These are phyloP conservation scores for Drosophila lacteicornis DNA, from an alignment of 1,140 invertebrate genomes.

Conservation along the genomic window DNA sequence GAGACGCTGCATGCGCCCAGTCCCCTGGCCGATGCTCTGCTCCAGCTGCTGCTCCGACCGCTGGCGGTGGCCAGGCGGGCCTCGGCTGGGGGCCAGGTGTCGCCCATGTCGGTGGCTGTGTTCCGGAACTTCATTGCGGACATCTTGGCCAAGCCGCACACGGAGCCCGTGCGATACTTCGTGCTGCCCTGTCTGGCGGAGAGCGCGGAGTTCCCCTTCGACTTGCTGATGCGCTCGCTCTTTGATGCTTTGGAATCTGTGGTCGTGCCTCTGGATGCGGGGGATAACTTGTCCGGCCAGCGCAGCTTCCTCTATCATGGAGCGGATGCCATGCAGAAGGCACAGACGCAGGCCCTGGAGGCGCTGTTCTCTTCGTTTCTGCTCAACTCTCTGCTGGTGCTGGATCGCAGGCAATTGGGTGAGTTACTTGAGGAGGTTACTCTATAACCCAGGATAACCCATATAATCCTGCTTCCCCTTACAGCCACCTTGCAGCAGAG, in stretches of 20 bases:
- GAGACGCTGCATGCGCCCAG: conserved; percentile 89
- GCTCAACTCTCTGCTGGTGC: conserved; percentile 88
- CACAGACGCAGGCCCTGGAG: conserved; percentile 21
- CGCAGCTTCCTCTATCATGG: conserved; percentile 40
- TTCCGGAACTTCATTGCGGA: conserved; percentile 85
- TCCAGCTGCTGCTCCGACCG: conserved; percentile 91
- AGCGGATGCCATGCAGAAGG: neutral
- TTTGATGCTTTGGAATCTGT: conserved; percentile 34
- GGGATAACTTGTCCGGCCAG: conserved; percentile 17
- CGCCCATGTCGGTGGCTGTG: conserved; percentile 45
- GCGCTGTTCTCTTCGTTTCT: conserved; percentile 82
- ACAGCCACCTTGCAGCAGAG: conserved; percentile 54
- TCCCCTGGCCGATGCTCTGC: conserved; percentile 89
- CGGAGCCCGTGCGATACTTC: conserved; percentile 87
- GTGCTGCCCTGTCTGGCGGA: conserved; percentile 86
- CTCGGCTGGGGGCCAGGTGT: conserved; percentile 18
- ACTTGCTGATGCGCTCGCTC: conserved; percentile 81
- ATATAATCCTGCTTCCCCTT: neutral
- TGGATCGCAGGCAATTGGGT: conserved; percentile 89
- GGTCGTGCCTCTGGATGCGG: neutral
- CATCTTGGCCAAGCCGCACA: conserved; percentile 86
- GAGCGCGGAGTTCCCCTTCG: conserved; percentile 86
- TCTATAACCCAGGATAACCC: neutral
- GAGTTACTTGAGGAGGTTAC: conserved; percentile 64
- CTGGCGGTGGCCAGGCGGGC: conserved; percentile 84